Evolutionary conservation across 1,140 invertebrate species (phyloP).

Genomic region (Drosophila ficusphila): DNA sequence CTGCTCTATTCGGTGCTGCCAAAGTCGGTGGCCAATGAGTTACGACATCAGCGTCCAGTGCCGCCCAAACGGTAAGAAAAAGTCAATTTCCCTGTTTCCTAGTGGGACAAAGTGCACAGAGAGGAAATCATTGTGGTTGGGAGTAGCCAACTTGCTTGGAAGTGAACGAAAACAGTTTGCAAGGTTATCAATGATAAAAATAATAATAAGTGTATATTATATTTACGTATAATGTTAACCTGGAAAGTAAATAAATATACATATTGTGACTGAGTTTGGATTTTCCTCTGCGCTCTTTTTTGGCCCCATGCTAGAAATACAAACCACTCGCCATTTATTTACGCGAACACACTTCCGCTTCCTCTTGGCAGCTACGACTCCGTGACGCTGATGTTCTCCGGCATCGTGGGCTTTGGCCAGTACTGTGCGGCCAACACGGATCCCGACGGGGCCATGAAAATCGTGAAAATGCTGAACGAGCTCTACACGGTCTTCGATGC

Average conservation of each 20-base stretch:
- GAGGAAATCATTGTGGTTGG: constrained; percentile 17
- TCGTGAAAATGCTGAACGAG: constrained; percentile 95
- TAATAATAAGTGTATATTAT: no score
- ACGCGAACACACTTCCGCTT: constrained; percentile 36
- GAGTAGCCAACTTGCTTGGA: no score
- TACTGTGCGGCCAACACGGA: constrained; percentile 94
- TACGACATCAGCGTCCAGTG: constrained; percentile 94
- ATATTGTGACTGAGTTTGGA: neutral
- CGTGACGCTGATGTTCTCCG: constrained; percentile 96
- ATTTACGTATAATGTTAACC: no score
- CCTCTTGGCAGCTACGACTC: constrained; percentile 89
- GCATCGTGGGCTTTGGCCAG: constrained; percentile 95
- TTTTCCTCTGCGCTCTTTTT: neutral
- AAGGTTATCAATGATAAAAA: no score
- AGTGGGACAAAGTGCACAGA: constrained; percentile 6
- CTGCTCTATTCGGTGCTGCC: constrained; percentile 97
- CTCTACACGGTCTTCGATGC: constrained; percentile 96
- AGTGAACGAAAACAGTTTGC: no score
- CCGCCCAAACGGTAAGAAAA: constrained; percentile 87
- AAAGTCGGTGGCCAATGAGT: constrained; percentile 95
- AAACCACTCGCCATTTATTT: constrained; percentile 69
- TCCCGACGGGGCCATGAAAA: constrained; percentile 95
- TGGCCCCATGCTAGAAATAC: neutral
- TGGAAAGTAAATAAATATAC: no score
- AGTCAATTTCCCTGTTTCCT: constrained; percentile 26